Conservation (phyloP, 2,113 vertebrate species). For the Pleuronectes platessa region DNA sequence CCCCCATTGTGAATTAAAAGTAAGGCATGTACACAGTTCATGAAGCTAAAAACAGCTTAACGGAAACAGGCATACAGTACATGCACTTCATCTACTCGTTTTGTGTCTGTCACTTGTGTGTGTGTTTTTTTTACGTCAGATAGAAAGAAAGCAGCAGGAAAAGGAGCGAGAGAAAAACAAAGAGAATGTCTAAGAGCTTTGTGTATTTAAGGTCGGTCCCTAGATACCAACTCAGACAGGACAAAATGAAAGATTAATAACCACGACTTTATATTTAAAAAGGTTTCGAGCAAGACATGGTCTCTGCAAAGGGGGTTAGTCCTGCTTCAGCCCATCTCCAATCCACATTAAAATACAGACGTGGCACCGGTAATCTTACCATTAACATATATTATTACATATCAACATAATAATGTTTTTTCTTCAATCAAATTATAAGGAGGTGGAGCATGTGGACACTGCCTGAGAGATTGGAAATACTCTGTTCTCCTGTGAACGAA, state of each 20-base stretch:
- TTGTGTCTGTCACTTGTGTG: constrained; percentile 37
- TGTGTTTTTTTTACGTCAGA: constrained; percentile 32
- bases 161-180: constrained; percentile 55
- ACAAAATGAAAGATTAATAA: constrained; percentile 82
- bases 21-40: constrained; percentile 13
- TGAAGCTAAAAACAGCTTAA: constrained; percentile 36
- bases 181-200: constrained; percentile 75
- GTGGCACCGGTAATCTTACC: background rate
- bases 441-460: background rate
- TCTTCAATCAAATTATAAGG: constrained; percentile 3
- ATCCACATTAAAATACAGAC: constrained; percentile 11
- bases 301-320: constrained; percentile 47
- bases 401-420: constrained; percentile 1
- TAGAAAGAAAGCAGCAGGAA: constrained; percentile 34
- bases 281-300: constrained; percentile 64
- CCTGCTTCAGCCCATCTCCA: constrained; percentile 19
- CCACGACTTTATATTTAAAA: constrained; percentile 75
- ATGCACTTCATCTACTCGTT: constrained; percentile 31
- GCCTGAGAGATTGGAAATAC: constrained; percentile 7
- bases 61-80: constrained; percentile 13
- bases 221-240: constrained; percentile 75
- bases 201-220: constrained; percentile 78
- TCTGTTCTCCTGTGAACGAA: constrained; percentile 2
- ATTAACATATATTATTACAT: constrained; percentile 4
- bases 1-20: too few species aligned